A percentile compares a stretch with the other conserved stretches of the same genome.
These are phyloP conservation scores for Parnassius apollo DNA, from an alignment of 2,888 invertebrate species.

Conservation along the genomic window DNA sequence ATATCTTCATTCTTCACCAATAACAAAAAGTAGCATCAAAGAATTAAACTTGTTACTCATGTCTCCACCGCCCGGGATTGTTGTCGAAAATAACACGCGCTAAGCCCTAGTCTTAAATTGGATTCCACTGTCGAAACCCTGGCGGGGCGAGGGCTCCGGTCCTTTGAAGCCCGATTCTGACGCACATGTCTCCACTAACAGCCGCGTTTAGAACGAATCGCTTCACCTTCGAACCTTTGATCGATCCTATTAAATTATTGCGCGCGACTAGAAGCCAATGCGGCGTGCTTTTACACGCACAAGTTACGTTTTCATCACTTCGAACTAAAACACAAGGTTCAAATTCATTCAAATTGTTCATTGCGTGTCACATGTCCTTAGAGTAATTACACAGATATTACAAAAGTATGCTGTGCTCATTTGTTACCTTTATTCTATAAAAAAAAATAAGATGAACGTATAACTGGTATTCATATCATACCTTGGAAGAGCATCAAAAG, in stretches of 20 bases:
- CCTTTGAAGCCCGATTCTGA: constrained; percentile 8
- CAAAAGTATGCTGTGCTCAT: too few species aligned
- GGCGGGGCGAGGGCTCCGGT: neutral
- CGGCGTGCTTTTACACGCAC: neutral
- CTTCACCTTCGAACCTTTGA: constrained; percentile 15
- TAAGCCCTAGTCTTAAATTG: neutral
- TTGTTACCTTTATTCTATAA: too few species aligned
- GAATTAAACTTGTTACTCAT: too few species aligned
- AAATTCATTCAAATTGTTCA: too few species aligned
- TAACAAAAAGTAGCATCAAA: too few species aligned
- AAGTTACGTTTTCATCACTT: neutral
- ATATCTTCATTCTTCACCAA: too few species aligned
- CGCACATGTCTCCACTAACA: constrained; percentile 2
- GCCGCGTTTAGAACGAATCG: neutral
- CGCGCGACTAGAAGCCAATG: neutral
- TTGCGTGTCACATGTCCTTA: too few species aligned
- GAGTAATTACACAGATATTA: too few species aligned
- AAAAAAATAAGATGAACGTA: too few species aligned
- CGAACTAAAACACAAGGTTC: neutral
- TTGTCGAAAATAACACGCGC: neutral
- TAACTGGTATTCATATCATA: too few species aligned
- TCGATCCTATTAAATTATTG: constrained; percentile 18
- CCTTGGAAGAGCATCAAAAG: too few species aligned
- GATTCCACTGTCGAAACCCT: neutral
- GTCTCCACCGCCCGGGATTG: too few species aligned